A percentile compares a stretch with the other conserved stretches of the same genome.
phyloP scores from a whole-genome alignment of 2,113 vertebrate species.

The Regulus satrapa region DNA sequence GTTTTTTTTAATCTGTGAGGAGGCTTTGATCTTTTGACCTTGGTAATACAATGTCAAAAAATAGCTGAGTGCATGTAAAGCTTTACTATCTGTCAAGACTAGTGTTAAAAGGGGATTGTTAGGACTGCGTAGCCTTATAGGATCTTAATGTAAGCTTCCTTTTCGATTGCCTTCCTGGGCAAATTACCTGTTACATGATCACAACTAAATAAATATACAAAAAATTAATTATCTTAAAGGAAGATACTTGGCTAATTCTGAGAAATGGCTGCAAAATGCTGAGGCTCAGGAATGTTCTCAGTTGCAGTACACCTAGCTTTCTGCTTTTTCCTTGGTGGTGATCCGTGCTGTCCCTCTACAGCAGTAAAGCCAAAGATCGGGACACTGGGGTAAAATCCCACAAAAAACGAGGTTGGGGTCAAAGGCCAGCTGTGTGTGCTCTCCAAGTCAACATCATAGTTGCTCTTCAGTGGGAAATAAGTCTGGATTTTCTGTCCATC shows the following conservation, averaged over 20 bases:
- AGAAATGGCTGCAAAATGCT: background rate
- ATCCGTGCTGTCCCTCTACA: background rate
- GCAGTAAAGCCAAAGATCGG: background rate
- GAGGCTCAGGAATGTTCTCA: background rate
- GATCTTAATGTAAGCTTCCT: background rate
- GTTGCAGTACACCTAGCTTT: background rate
- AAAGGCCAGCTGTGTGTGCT: background rate
- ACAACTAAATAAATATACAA: background rate
- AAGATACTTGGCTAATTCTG: background rate
- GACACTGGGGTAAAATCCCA: background rate
- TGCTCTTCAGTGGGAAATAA: background rate
- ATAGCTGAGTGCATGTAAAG: background rate
- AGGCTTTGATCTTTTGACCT: background rate
- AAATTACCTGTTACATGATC: background rate
- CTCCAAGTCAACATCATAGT: rapidly evolving
- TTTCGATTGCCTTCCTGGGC: background rate
- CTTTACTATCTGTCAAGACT: background rate
- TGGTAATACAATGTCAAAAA: background rate
- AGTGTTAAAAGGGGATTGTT: background rate
- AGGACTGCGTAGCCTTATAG: background rate
- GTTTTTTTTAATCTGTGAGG: background rate
- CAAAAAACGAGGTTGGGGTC: background rate
- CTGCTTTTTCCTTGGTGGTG: background rate
- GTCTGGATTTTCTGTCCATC: background rate
- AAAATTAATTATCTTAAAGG: background rate